Conservation (phyloP, 37 sponge, comb jelly and placozoan species). For the Agelas oroides region DNA sequence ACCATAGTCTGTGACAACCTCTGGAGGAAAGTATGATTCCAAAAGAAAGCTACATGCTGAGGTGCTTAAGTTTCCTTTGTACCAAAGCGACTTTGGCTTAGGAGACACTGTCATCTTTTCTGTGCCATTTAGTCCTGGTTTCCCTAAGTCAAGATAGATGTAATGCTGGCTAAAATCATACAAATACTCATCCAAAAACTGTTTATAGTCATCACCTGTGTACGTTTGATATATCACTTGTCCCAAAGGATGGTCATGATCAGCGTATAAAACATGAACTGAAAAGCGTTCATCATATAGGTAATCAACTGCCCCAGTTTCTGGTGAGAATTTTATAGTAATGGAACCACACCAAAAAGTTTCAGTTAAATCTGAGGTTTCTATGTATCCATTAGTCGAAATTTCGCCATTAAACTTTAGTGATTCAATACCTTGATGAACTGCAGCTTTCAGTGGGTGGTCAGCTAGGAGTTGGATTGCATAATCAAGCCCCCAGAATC, state of each 20-base stretch:
- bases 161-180: neutral
- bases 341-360: conserved; percentile 30
- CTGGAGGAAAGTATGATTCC: neutral
- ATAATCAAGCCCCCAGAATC: conserved; percentile 58
- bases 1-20: conserved; percentile 32
- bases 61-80: neutral
- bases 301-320: conserved; percentile 27
- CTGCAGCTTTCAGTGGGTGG: conserved; percentile 40
- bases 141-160: neutral
- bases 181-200: neutral
- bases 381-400: conserved; percentile 21
- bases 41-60: neutral
- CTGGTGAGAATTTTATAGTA: conserved; percentile 33
- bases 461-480: conserved; percentile 51
- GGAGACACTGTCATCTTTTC: neutral
- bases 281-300: conserved; percentile 7
- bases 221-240: conserved; percentile 52
- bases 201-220: neutral
- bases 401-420: conserved; percentile 54
- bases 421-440: conserved; percentile 10
- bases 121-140: neutral
- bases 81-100: neutral
- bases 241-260: conserved; percentile 21
- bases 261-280: conserved; percentile 7
- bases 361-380: neutral